Evolutionary conservation across 2,113 vertebrate species (phyloP).

Genomic region (Mormoops blainvillei): DNA sequence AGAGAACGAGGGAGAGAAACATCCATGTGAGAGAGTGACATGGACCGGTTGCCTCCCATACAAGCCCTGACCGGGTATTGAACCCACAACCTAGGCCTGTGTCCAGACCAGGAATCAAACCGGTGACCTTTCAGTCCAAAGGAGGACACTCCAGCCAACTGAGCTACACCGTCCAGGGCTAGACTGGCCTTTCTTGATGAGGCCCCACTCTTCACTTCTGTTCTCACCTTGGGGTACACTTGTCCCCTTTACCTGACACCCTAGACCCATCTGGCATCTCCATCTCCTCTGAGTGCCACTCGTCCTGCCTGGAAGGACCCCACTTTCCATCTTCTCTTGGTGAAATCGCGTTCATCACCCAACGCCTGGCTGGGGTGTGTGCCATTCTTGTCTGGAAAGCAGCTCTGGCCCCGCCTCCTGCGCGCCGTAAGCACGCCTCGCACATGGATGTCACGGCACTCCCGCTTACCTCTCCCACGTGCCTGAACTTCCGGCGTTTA

Average conservation of each 20-base stretch:
- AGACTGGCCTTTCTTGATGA: neutral
- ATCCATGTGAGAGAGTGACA: too few species aligned
- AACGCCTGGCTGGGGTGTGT: neutral
- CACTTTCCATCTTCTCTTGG: neutral
- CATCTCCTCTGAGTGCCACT: neutral
- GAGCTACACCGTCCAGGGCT: too few species aligned
- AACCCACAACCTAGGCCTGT: too few species aligned
- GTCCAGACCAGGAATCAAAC: too few species aligned
- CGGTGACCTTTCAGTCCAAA: too few species aligned
- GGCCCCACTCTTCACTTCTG: neutral
- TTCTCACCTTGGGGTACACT: neutral
- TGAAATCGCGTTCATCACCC: neutral
- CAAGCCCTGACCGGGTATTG: too few species aligned
- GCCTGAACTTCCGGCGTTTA: neutral
- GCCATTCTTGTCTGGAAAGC: neutral
- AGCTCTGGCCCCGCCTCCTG: neutral
- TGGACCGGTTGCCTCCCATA: too few species aligned
- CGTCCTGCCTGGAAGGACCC: neutral
- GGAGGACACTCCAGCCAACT: too few species aligned
- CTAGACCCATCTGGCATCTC: neutral
- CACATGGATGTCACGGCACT: neutral
- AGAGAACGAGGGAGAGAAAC: too few species aligned
- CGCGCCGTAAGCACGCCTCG: neutral
- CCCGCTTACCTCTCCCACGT: neutral
- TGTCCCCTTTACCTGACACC: rapidly evolving